Conservation (phyloP, 2,797 vertebrate species). For the Rhinella marina region DNA sequence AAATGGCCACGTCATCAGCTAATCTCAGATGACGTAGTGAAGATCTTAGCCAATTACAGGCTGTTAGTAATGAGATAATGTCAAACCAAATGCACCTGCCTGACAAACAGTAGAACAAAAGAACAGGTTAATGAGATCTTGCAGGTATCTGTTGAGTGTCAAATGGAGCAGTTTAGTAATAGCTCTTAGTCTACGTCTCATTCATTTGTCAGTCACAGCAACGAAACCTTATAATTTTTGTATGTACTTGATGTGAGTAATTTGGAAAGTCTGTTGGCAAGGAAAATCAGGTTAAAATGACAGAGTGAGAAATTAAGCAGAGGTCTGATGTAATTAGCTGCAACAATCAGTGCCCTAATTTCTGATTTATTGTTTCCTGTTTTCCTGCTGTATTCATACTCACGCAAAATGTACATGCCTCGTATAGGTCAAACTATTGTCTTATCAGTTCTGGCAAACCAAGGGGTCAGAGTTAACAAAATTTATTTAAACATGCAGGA, state of each 20-base stretch:
- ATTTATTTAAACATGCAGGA: conserved; percentile 90
- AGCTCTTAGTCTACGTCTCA: conserved; percentile 76
- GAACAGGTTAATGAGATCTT: conserved; percentile 81
- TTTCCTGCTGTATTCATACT: conserved; percentile 81
- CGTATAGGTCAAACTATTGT: conserved; percentile 79
- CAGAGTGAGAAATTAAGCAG: conserved; percentile 85
- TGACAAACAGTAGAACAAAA: conserved; percentile 71
- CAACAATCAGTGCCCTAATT: conserved; percentile 88
- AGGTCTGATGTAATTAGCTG: conserved; percentile 90
- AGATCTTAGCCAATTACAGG: conserved; percentile 27
- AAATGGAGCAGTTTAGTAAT: conserved; percentile 76
- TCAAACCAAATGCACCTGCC: conserved; percentile 77
- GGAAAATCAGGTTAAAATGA: conserved; percentile 86
- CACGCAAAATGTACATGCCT: conserved; percentile 81
- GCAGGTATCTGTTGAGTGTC: conserved; percentile 88
- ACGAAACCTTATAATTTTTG: conserved; percentile 81
- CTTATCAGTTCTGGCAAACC: conserved; percentile 82
- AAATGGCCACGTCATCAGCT: conserved; percentile 33
- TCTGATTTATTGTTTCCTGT: conserved; percentile 94
- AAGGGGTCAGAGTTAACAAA: conserved; percentile 84
- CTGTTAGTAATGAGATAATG: conserved; percentile 64
- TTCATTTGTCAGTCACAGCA: conserved; percentile 81
- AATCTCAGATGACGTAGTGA: conserved; percentile 12
- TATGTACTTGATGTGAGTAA: conserved; percentile 83
- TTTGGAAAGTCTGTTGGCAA: conserved; percentile 84